A percentile compares a stretch with the other conserved stretches of the same genome.
Evolutionary conservation across 1,140 invertebrate genomes (phyloP).

Genomic region (Gerris buenoi): DNA sequence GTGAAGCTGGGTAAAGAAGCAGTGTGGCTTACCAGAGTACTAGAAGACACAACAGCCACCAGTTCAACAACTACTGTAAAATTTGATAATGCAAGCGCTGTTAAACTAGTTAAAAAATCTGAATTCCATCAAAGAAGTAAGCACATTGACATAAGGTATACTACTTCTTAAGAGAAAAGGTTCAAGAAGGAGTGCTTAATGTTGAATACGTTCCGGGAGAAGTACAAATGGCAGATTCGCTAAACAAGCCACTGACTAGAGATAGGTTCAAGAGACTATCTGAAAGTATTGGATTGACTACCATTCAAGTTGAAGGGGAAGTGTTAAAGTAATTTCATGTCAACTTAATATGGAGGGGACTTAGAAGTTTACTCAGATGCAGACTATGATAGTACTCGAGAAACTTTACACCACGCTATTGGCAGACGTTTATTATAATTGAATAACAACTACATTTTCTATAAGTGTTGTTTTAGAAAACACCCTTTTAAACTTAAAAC

Average conservation of each 20-base stretch:
- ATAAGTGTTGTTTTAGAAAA: too few relatives aligned
- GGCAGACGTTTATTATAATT: too few relatives aligned
- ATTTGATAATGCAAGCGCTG: conserved; percentile 25
- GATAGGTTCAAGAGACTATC: conserved; percentile 8
- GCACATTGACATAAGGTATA: conserved; percentile 22
- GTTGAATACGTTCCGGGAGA: background rate
- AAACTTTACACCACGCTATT: too few relatives aligned
- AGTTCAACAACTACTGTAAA: background rate
- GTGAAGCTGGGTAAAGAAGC: conserved; percentile 24
- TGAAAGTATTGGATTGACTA: background rate
- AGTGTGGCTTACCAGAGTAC: conserved; percentile 8
- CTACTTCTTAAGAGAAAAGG: conserved; percentile 9
- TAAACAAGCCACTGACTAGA: conserved; percentile 16
- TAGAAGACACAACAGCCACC: background rate
- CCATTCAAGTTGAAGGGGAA: background rate
- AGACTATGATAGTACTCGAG: too few relatives aligned
- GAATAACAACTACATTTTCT: too few relatives aligned
- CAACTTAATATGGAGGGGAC: background rate
- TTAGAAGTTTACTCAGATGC: too few relatives aligned
- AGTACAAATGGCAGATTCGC: conserved; percentile 7
- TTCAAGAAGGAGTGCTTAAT: background rate
- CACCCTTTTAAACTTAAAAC: too few relatives aligned
- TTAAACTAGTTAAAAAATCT: conserved; percentile 24
- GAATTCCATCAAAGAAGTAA: conserved; percentile 24
- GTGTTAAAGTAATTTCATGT: background rate